Conservation (phyloP, 2,113 vertebrate species). For the Crypturellus undulatus region DNA sequence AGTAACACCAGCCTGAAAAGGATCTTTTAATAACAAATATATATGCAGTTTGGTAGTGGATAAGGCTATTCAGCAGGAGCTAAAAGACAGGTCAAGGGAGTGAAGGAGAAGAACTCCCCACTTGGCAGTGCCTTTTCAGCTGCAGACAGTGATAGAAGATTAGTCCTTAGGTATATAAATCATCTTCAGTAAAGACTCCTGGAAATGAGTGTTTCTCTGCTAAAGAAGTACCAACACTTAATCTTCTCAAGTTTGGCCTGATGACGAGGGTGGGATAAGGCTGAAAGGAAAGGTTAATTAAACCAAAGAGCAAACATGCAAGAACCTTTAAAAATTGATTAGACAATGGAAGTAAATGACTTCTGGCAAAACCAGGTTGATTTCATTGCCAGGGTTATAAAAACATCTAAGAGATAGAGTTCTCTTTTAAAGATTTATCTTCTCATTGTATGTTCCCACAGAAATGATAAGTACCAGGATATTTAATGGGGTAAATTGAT, state of each 20-base stretch:
- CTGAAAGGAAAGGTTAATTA: conserved; percentile 62
- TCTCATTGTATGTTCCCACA: background rate
- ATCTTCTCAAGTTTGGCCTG: conserved; percentile 14
- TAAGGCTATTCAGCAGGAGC: background rate
- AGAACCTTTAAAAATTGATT: conserved; percentile 63
- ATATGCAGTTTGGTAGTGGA: background rate
- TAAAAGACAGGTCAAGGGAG: background rate
- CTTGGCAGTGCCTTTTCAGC: conserved; percentile 36
- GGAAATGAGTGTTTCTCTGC: conserved; percentile 25
- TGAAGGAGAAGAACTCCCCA: background rate
- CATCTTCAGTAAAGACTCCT: conserved; percentile 26
- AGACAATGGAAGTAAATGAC: conserved; percentile 60
- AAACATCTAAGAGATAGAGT: background rate
- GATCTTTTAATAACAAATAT: background rate
- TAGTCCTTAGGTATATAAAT: conserved; percentile 36
- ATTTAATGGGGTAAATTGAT: background rate
- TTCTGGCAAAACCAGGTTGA: conserved; percentile 30
- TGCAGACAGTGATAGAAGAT: conserved; percentile 19
- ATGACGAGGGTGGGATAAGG: background rate
- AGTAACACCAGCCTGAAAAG: background rate
- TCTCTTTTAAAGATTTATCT: background rate
- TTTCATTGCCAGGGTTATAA: conserved; percentile 35
- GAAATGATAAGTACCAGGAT: background rate
- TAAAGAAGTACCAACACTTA: background rate
- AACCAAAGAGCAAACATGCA: conserved; percentile 60